These are phyloP conservation scores for Eubucco bourcierii DNA, from an alignment of 2,113 vertebrate species.

Conservation along the genomic window DNA sequence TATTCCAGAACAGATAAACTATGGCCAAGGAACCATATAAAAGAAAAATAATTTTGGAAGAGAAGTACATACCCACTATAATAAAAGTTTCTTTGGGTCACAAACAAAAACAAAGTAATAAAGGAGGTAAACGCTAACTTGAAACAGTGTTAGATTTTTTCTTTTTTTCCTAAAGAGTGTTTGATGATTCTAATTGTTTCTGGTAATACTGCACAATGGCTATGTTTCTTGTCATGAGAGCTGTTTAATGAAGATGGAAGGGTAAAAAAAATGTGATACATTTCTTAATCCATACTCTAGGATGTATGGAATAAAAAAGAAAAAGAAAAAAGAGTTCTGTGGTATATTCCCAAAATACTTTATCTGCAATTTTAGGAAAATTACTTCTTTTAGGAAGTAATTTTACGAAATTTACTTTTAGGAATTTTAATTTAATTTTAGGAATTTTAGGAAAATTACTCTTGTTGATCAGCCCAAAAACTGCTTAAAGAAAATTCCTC, in stretches of 20 bases:
- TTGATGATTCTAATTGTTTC: not conserved
- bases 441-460: not conserved
- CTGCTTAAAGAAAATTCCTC: not conserved
- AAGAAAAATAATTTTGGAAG: not conserved
- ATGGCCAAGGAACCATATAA: not conserved
- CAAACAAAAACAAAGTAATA: not conserved
- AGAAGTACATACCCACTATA: not conserved
- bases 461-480: not conserved
- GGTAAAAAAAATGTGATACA: not conserved
- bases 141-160: not conserved
- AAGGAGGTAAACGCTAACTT: not conserved
- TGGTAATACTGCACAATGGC: not conserved
- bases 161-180: not conserved
- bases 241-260: not conserved
- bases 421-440: too few relatives aligned
- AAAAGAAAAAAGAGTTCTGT: not conserved
- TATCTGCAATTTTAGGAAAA: not conserved
- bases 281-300: not conserved
- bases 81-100: not conserved
- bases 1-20: not conserved
- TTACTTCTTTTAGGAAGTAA: too few relatives aligned
- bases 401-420: too few relatives aligned
- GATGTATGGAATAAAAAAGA: not conserved
- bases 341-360: not conserved
- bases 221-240: not conserved